Base-by-base conservation (phyloP, 2,113 vertebrate species). In the Passer montanus region DNA sequence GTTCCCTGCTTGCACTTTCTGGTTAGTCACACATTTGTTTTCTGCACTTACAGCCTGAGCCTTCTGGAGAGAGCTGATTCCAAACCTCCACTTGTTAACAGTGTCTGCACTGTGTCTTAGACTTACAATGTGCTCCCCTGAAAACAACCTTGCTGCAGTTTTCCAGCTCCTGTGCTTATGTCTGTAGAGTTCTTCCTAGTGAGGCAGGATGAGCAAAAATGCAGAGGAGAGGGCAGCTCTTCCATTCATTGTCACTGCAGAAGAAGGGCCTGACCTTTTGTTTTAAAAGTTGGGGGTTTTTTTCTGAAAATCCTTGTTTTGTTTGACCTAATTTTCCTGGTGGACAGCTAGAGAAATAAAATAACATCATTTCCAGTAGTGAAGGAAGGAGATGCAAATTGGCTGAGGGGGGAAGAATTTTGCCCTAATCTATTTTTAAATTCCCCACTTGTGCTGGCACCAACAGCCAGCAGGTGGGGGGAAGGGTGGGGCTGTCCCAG, bases 351-450 rank as follows among this genome's bases (percentile, higher is more conserved):
- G 43, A 66, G 69, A 46, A 69, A n/a, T 5, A n/a, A 92, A 67
- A n/a, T 70, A 33, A 33, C 53, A 55, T 94, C 7, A 7, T 70
- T 87, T 89, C 76, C 39, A 81, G 76, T 33, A 81, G 39, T 19
- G 4, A 87, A 73, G 64, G 56, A 72, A 63, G 20, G 37, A 84
- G 35, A 86, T 49, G 22, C n/a, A 41, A 44, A 72, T 8, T 80
- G 64, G 13, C 88, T 62, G 69, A 33, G 49, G 37, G 56, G 73
- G 20, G 47, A 67, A 52, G 24, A 94, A 89, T 94, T 89, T 70
- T 49, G 41, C 74, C 72, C 33, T 41, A 33, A 44, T n/a, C 43
- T 97, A 91, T 89, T 95, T 97, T 95, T 95, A 76, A 75, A 37
- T 41, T 64, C 52, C 47, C 26, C 2, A 1, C 41, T 89, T 87